phyloP scores from a whole-genome alignment of 2,888 invertebrate species.

The Idaea aversata region DNA sequence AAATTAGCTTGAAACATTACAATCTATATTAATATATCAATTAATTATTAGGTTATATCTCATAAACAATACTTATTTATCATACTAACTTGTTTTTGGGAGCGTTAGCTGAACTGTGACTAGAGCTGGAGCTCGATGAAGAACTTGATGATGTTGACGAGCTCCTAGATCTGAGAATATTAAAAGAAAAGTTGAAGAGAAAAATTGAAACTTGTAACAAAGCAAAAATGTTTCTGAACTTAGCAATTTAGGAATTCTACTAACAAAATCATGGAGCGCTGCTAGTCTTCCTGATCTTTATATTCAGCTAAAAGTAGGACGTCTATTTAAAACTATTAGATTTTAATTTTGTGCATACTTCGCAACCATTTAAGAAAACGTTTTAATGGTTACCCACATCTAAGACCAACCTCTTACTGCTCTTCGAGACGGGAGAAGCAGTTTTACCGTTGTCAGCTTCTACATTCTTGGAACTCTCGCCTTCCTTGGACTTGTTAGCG shows the following conservation, averaged over 20 bases:
- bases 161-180: conserved; percentile 57
- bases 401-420: conserved; percentile 60
- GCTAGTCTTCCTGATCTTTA: no score
- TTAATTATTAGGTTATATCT: neutral
- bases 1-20: conserved; percentile 5
- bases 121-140: conserved; percentile 73
- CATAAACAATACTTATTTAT: conserved; percentile 6
- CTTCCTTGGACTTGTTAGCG: conserved; percentile 52
- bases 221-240: neutral
- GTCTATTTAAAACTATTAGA: no score
- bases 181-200: conserved; percentile 1
- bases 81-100: conserved; percentile 67
- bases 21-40: conserved; percentile 7
- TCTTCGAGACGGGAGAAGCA: conserved; percentile 48
- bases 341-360: no score
- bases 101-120: conserved; percentile 62
- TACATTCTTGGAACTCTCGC: conserved; percentile 49
- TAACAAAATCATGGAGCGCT: no score
- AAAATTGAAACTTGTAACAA: neutral
- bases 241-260: no score
- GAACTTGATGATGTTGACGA: conserved; percentile 72
- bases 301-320: no score
- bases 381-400: conserved; percentile 30
- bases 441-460: conserved; percentile 53
- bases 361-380: neutral